These are phyloP conservation scores for Cataglyphis altisquamis DNA, from an alignment of 2,888 invertebrate species.

Conservation along the genomic window DNA sequence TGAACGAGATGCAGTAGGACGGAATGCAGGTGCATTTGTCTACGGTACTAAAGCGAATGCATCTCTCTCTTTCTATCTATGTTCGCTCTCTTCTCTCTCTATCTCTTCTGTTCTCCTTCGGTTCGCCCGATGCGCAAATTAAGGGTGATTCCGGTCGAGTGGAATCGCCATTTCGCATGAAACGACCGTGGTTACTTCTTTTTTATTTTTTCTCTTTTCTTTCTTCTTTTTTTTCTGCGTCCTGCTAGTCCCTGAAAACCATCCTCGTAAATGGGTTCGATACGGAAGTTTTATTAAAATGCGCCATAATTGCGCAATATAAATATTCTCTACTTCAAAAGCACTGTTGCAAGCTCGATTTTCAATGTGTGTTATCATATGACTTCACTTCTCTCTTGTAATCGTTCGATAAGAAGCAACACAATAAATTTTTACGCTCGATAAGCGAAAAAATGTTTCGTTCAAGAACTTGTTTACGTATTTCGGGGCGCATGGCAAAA, in stretches of 20 bases:
- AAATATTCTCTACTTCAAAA: conserved; percentile 66
- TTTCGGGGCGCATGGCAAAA: not conserved
- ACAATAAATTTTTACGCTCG: not conserved
- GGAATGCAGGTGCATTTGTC: conserved; percentile 78
- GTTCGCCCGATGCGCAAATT: conserved; percentile 71
- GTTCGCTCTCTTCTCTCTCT: conserved; percentile 20
- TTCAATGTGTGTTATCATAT: conserved; percentile 33
- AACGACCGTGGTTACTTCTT: conserved; percentile 61
- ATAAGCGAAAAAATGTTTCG: conserved; percentile 2
- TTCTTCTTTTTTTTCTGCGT: conserved; percentile 6
- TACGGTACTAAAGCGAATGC: conserved; percentile 67
- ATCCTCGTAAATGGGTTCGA: conserved; percentile 64
- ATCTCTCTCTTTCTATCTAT: conserved; percentile 53
- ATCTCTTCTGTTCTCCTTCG: conserved; percentile 45
- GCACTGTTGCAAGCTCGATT: conserved; percentile 34
- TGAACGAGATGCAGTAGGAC: conserved; percentile 73
- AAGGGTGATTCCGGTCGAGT: conserved; percentile 72
- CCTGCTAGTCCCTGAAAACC: conserved; percentile 25
- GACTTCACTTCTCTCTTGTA: conserved; percentile 56
- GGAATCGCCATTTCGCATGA: conserved; percentile 73
- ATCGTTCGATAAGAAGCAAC: not conserved
- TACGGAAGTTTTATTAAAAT: conserved; percentile 72
- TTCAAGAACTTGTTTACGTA: not conserved
- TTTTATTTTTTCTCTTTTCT: conserved; percentile 29
- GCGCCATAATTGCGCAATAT: conserved; percentile 68